Percentiles rank a stretch among this genome's conserved stretches.
Evolutionary conservation across 30 jellyfish, hydroid and myxozoan genomes (phyloP).

Genomic region (Clytia hemisphaerica): DNA sequence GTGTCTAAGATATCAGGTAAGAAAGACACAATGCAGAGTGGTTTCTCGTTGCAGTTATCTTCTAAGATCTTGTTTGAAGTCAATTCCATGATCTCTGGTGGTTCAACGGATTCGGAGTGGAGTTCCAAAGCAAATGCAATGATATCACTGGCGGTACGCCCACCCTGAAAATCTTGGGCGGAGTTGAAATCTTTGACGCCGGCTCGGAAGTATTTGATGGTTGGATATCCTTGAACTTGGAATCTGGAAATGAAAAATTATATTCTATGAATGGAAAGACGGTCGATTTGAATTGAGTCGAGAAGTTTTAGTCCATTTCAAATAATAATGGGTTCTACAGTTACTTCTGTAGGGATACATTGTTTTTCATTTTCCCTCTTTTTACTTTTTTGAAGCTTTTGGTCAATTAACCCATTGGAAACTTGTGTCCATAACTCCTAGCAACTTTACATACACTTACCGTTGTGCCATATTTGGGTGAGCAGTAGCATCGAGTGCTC

Average conservation of each 20-base stretch:
- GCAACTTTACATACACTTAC: too few species aligned
- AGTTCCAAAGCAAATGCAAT: slow-evolving; percentile 57
- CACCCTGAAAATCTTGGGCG: slow-evolving; percentile 82
- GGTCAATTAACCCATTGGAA: too few species aligned
- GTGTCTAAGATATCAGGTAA: slow-evolving; percentile 80
- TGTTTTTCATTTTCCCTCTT: too few species aligned
- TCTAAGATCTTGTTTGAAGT: slow-evolving; percentile 34
- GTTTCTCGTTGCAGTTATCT: slow-evolving; percentile 68
- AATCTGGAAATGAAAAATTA: slow-evolving; percentile 2
- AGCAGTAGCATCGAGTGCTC: slow-evolving; percentile 86
- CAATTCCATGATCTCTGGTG: slow-evolving; percentile 72
- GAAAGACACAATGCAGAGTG: slow-evolving; percentile 72
- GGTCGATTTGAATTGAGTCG: not conserved
- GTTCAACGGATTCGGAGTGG: slow-evolving; percentile 60
- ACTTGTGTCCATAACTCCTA: too few species aligned
- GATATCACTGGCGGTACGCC: slow-evolving; percentile 87
- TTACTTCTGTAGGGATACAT: too few species aligned
- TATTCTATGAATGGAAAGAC: not conserved
- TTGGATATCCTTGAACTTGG: slow-evolving; percentile 83
- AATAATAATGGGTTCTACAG: not conserved
- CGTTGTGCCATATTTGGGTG: slow-evolving; percentile 64
- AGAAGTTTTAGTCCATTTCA: not conserved
- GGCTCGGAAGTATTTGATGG: slow-evolving; percentile 82
- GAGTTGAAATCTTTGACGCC: slow-evolving; percentile 63
- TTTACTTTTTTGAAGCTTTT: too few species aligned